Conservation (phyloP, 2,113 vertebrate genomes). For the Albula goreensis region DNA sequence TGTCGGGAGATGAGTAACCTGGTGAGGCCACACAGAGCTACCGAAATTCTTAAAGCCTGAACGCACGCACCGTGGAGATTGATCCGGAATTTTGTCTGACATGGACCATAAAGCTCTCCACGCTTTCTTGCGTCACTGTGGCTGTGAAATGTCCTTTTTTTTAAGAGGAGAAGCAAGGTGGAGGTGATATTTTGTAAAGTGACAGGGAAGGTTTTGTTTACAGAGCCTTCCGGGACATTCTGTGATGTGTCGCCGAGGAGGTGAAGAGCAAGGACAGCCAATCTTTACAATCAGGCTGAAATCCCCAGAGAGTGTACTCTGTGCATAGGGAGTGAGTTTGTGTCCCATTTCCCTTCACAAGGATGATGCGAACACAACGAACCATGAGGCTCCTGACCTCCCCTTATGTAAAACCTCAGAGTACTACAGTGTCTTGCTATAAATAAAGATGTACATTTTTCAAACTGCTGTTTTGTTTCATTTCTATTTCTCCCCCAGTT, state of each 20-base stretch:
- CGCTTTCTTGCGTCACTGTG: background rate
- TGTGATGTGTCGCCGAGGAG: background rate
- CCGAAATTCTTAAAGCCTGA: background rate
- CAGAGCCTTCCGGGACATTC: background rate
- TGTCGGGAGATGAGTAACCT: conserved; percentile 7
- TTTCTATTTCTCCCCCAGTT: background rate
- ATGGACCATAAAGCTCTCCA: background rate
- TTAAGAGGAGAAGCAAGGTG: background rate
- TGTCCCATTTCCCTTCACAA: background rate
- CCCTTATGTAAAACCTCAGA: background rate
- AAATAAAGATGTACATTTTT: background rate
- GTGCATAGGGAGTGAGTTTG: background rate
- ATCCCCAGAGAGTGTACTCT: background rate
- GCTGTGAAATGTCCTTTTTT: background rate
- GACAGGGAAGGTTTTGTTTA: background rate
- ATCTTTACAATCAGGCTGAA: background rate
- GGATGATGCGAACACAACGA: background rate
- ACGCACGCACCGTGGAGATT: background rate
- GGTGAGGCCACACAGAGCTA: background rate
- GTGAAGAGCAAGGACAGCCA: background rate
- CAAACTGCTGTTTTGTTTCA: background rate
- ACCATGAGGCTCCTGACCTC: background rate
- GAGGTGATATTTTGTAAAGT: background rate
- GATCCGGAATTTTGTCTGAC: background rate
- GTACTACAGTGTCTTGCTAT: background rate